Conservation (phyloP, 2,113 vertebrate species). For the Rutilus rutilus region DNA sequence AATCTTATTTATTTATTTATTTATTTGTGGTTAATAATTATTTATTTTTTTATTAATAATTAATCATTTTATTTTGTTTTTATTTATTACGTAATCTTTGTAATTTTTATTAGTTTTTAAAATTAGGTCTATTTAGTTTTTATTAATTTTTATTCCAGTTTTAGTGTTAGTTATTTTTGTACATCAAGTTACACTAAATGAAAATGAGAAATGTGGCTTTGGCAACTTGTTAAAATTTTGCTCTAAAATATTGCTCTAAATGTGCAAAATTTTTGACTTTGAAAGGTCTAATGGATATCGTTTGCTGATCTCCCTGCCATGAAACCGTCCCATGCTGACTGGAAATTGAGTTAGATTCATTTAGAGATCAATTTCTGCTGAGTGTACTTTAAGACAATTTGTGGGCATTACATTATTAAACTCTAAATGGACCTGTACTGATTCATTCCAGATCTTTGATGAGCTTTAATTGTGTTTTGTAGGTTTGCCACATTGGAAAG, state of each 20-base stretch:
- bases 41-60: too few relatives aligned
- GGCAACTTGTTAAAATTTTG: too few relatives aligned
- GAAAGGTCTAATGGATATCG: background rate
- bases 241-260: background rate
- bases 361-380: constrained; percentile 9
- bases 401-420: background rate
- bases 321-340: background rate
- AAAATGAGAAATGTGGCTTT: too few relatives aligned
- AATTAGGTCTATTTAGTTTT: too few relatives aligned
- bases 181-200: too few relatives aligned
- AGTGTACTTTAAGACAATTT: constrained; percentile 1
- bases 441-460: background rate
- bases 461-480: constrained; percentile 50
- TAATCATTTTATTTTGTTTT: too few relatives aligned
- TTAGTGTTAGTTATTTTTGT: too few relatives aligned
- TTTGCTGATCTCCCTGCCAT: background rate
- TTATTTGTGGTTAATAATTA: too few relatives aligned
- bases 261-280: background rate
- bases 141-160: too few relatives aligned
- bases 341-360: background rate
- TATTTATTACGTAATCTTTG: too few relatives aligned
- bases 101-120: too few relatives aligned
- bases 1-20: too few relatives aligned
- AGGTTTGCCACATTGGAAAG: constrained; percentile 92
- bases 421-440: constrained; percentile 4